phyloP scores from a whole-genome alignment of 2,888 invertebrate genomes.

The Ennomos fuscantarius region DNA sequence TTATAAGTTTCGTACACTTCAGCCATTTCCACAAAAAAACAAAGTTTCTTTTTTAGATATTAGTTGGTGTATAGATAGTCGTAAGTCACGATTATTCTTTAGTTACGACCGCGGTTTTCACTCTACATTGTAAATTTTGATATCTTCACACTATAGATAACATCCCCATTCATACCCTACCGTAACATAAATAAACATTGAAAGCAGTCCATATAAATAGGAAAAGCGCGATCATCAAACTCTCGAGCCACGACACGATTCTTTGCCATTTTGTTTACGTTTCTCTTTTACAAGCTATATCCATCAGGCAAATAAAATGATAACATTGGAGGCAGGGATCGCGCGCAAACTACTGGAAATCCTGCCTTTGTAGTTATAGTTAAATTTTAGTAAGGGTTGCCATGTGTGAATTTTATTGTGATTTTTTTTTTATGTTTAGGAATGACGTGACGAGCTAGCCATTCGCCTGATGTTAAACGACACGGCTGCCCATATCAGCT shows the following conservation, averaged over 20 bases:
- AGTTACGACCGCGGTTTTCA: too few species aligned
- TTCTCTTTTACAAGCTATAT: constrained; percentile 49
- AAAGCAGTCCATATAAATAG: constrained; percentile 25
- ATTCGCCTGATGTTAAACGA: too few species aligned
- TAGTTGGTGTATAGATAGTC: too few species aligned
- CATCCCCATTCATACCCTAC: not conserved
- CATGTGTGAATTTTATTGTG: not conserved
- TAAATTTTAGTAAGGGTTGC: constrained; percentile 19
- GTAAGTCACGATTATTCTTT: too few species aligned
- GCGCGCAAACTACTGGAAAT: constrained; percentile 47
- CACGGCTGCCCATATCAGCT: too few species aligned
- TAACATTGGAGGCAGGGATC: constrained; percentile 41
- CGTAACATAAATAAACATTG: constrained; percentile 9
- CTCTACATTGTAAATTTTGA: too few species aligned
- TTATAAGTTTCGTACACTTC: too few species aligned
- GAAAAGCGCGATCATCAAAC: constrained; percentile 23
- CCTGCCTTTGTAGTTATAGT: constrained; percentile 44
- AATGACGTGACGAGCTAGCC: too few species aligned
- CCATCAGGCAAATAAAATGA: constrained; percentile 60
- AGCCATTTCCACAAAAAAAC: too few species aligned
- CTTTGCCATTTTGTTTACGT: constrained; percentile 34
- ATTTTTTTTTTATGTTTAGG: too few species aligned
- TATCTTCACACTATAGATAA: not conserved
- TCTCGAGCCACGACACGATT: constrained; percentile 17
- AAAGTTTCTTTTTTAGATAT: too few species aligned